Evolutionary conservation across 2,888 invertebrate species (phyloP).

Genomic region (Reticulitermes lucifugus): DNA sequence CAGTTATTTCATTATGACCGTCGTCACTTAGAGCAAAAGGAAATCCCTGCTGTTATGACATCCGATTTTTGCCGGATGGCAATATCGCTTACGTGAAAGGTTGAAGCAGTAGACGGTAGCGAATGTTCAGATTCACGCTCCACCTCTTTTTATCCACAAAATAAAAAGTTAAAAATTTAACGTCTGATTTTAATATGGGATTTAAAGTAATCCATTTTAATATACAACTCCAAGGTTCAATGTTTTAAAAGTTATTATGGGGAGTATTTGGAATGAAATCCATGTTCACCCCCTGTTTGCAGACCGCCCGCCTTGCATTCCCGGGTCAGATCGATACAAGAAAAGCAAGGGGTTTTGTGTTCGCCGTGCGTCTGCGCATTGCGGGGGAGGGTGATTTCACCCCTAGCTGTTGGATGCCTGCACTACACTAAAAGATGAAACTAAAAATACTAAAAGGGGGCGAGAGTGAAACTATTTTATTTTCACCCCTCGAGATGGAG

Average conservation of each 20-base stretch:
- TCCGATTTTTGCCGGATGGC: too few relatives aligned
- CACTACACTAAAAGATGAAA: constrained; percentile 28
- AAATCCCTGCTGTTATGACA: too few relatives aligned
- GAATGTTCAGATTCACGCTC: too few relatives aligned
- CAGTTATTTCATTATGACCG: too few relatives aligned
- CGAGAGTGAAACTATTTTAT: constrained; percentile 24
- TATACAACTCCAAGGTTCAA: constrained; percentile 16
- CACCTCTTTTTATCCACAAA: too few relatives aligned
- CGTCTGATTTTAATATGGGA: neutral
- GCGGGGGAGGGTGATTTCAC: constrained; percentile 22
- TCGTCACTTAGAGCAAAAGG: too few relatives aligned
- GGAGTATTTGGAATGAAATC: constrained; percentile 16
- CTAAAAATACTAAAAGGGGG: constrained; percentile 17
- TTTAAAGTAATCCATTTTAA: neutral
- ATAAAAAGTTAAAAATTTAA: too few relatives aligned
- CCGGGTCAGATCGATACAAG: constrained; percentile 40
- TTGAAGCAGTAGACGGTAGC: too few relatives aligned
- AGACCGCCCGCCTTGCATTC: constrained; percentile 32
- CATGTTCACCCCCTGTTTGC: constrained; percentile 25
- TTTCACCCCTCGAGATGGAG: neutral
- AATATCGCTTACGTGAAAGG: too few relatives aligned
- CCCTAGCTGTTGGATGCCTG: constrained; percentile 32
- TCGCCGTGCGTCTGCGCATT: constrained; percentile 29
- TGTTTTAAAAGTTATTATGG: constrained; percentile 21
- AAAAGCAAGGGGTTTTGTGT: constrained; percentile 33